Percentiles rank a stretch among this genome's conserved stretches.
phyloP scores from a whole-genome alignment of 2,113 vertebrate species.

The Diglossa brunneiventris region DNA sequence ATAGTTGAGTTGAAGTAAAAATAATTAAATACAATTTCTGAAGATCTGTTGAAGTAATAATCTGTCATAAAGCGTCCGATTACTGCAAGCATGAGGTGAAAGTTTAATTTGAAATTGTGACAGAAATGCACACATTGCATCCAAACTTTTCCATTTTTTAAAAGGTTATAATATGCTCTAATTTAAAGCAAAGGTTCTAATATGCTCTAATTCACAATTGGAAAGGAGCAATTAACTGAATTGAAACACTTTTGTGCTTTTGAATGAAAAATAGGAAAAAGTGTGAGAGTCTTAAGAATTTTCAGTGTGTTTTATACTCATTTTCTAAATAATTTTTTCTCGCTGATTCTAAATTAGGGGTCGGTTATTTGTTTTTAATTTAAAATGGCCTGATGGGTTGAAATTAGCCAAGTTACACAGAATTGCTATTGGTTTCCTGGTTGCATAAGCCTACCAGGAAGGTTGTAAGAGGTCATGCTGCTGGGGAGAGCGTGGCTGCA shows the following conservation, averaged over 20 bases:
- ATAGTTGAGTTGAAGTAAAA: neutral
- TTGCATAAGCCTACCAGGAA: conserved; percentile 54
- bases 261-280: neutral
- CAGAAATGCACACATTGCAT: neutral
- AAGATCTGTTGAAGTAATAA: neutral
- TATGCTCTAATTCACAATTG: neutral
- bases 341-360: neutral
- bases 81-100: neutral
- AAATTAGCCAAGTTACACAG: conserved; percentile 28
- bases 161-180: neutral
- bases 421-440: conserved; percentile 20
- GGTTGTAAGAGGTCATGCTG: conserved; percentile 43
- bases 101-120: neutral
- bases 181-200: neutral
- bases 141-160: neutral
- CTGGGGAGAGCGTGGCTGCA: neutral
- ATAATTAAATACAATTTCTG: neutral
- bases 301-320: neutral
- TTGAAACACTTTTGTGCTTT: neutral
- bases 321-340: neutral
- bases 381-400: neutral
- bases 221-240: neutral
- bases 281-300: neutral
- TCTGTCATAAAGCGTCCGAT: neutral
- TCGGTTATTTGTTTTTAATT: neutral